Evolutionary conservation across 2,113 vertebrate genomes (phyloP).

Genomic region (Platycercus adscitus): DNA sequence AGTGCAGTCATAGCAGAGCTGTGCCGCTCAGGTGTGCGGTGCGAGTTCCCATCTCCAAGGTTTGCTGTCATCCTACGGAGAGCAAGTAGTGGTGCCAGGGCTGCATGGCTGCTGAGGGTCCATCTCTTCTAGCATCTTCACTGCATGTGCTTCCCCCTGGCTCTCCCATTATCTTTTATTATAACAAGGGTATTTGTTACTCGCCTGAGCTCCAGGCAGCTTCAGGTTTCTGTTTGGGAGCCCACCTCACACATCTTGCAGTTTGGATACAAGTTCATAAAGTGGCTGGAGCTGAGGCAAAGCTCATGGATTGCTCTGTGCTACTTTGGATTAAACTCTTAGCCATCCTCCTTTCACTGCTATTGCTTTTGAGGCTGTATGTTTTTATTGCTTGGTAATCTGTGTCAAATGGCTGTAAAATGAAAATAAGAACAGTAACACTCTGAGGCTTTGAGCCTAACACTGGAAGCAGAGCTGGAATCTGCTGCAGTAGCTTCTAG

Average conservation of each 20-base stretch:
- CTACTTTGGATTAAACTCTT: neutral
- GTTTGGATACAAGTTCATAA: neutral
- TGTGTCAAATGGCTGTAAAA: neutral
- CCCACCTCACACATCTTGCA: rapidly evolving
- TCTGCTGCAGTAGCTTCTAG: rapidly evolving
- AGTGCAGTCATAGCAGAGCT: neutral
- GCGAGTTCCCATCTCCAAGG: rapidly evolving
- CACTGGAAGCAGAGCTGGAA: neutral
- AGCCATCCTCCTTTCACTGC: neutral
- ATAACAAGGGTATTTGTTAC: rapidly evolving
- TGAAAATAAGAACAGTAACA: no score
- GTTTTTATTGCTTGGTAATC: neutral
- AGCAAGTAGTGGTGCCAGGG: neutral
- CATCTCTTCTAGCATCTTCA: no score
- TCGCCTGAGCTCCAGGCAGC: neutral
- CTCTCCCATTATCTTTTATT: neutral
- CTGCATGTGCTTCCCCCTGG: rapidly evolving
- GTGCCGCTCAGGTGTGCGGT: rapidly evolving
- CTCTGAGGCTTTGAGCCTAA: neutral
- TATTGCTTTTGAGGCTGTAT: neutral
- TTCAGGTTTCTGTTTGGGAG: neutral
- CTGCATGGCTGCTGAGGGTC: neutral
- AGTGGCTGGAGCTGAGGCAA: neutral
- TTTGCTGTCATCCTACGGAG: neutral
- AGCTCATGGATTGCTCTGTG: neutral